Evolutionary conservation across 2,113 vertebrate genomes (phyloP), one percentile per base, ranked within the genome.

Genomic region (Aphyosemion australe): DNA sequence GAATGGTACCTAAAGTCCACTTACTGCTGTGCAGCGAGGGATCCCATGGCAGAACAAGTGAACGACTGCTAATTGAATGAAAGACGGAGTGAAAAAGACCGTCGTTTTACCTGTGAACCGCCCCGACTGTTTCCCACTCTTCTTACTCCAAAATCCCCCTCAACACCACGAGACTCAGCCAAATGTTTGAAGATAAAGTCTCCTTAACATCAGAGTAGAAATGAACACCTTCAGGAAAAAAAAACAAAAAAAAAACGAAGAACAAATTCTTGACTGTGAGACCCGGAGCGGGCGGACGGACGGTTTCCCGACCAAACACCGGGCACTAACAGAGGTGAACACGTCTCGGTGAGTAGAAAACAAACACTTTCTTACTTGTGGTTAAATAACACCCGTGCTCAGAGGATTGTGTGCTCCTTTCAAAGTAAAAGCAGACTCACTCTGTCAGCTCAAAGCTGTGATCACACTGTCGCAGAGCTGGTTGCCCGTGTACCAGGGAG

Each of bases 11-110:
- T 80, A 82, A 89, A 88, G 85, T 81, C 85, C 84, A 85, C 89
- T 89, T 84, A 79, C 79, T 54, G 72, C 84, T 69, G 70, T 79
- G 75, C 79, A 74, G 76, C 67, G 12, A 42, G 65, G 72, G 78
- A 77, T 85, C 78, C 86, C 65, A 52, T 68, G 68, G 55, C 74
- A 84, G 83, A 79, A 31, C 72, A 68, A 83, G 84, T 80, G 85
- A 90, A 77, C 62, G 65, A 69, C 82, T 66, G 71, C 79, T 87
- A 89, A 91, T 86, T 89, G 85, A 89, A 85, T 79, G 84, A 84
- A 75, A 85, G 74, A 14, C 43, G 20, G 8, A 45, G 79, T 71
- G 68, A 85, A 85, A 83, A 85, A 78, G 83, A 83, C 82, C 74
- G 65, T 71, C 69, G 84, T 78, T 76, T 57, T 79, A 80, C 76